Percentiles rank a stretch among this genome's conserved stretches.
Conservation (phyloP, 2,797 vertebrate genomes). For the Myripristis jacobus region DNA sequence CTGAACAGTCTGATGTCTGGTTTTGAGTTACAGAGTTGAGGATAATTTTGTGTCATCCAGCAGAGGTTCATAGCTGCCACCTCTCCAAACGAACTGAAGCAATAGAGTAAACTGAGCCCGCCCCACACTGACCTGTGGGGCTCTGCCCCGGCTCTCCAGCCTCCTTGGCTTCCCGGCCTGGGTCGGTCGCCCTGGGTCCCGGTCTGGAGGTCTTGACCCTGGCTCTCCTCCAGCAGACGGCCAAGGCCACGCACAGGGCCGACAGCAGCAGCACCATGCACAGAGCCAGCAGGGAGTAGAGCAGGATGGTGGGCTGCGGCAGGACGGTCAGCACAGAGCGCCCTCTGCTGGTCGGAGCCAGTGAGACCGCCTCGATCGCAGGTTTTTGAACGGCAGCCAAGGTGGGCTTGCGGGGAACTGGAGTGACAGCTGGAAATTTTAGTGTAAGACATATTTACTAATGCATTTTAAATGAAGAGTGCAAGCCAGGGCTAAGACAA, state of each 20-base stretch:
- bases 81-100: too few species aligned
- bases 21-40: too few species aligned
- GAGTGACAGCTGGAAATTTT: too few species aligned
- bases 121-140: conserved; percentile 56
- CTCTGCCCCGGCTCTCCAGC: not conserved
- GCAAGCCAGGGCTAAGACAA: too few species aligned
- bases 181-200: not conserved
- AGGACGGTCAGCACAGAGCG: not conserved
- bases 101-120: too few species aligned
- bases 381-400: not conserved
- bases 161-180: conserved; percentile 16
- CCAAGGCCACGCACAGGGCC: conserved; percentile 65
- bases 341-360: not conserved
- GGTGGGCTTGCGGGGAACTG: conserved; percentile 17
- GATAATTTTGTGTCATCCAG: too few species aligned
- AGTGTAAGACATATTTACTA: too few species aligned
- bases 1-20: too few species aligned
- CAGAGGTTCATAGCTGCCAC: too few species aligned
- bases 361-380: conserved; percentile 1
- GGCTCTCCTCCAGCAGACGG: conserved; percentile 53
- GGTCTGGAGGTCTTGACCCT: conserved; percentile 21
- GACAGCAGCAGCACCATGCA: conserved; percentile 67
- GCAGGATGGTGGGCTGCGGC: conserved; percentile 48
- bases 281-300: conserved; percentile 75
- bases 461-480: too few species aligned